A percentile compares a stretch with the other conserved stretches of the same genome.
Evolutionary conservation across 2,113 vertebrate genomes (phyloP).

Genomic region (Bolborhynchus lineola): DNA sequence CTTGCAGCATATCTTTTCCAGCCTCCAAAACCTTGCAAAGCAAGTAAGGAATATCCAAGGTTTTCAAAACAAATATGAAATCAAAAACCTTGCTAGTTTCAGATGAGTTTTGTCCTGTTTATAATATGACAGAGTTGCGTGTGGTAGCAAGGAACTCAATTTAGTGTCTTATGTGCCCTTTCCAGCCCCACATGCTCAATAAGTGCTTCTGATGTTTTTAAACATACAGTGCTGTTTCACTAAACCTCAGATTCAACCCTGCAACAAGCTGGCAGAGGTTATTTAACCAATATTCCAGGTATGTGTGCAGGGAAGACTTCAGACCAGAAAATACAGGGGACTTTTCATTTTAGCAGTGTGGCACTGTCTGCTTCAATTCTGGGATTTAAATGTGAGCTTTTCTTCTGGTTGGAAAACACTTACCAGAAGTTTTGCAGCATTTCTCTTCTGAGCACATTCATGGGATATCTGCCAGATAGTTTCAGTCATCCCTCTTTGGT

Average conservation of each 20-base stretch:
- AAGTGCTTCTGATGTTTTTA: neutral
- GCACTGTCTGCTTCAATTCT: fast-evolving
- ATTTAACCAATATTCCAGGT: neutral
- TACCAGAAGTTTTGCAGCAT: neutral
- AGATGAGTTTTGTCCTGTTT: neutral
- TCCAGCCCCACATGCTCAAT: neutral
- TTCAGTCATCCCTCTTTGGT: neutral
- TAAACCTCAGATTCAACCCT: neutral
- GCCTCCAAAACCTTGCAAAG: neutral
- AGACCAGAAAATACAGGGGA: neutral
- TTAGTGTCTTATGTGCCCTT: neutral
- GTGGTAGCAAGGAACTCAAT: neutral
- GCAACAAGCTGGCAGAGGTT: neutral
- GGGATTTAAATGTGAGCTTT: slow-evolving; percentile 4
- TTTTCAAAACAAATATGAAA: neutral
- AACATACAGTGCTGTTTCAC: neutral
- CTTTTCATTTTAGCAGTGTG: neutral
- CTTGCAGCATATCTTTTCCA: neutral
- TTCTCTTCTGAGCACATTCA: slow-evolving; percentile 2
- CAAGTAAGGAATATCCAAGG: neutral
- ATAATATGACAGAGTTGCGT: neutral
- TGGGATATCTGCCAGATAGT: neutral
- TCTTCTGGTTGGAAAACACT: neutral
- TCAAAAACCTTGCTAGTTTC: neutral
- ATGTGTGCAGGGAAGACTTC: neutral